phyloP scores from a whole-genome alignment of 2,888 invertebrate species.

The Agriotes lineatus region DNA sequence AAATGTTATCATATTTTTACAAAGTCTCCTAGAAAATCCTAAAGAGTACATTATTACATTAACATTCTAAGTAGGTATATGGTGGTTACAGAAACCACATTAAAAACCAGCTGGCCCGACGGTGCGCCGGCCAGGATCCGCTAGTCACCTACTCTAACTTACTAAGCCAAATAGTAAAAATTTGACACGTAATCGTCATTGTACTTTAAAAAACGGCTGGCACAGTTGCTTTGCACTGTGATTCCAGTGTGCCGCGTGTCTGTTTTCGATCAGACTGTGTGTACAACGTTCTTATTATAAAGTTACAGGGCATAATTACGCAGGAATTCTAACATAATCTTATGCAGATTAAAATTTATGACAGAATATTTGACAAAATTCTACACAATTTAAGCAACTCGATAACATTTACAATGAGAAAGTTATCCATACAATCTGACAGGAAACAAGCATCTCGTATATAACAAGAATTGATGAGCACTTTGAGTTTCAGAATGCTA shows the following conservation, averaged over 20 bases:
- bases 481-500: not conserved
- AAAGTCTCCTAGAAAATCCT: constrained; percentile 28
- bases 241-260: no score
- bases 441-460: no score
- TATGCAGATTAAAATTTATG: no score
- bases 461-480: constrained; percentile 22
- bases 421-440: no score
- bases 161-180: constrained; percentile 33
- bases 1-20: constrained; percentile 21
- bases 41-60: constrained; percentile 20
- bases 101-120: constrained; percentile 6
- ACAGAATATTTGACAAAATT: no score
- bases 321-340: no score
- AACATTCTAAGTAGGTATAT: constrained; percentile 17
- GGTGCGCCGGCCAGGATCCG: no score
- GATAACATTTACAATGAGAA: no score
- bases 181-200: constrained; percentile 31
- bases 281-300: no score
- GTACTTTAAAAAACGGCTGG: constrained; percentile 26
- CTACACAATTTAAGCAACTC: no score
- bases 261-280: no score
- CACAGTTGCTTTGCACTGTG: constrained; percentile 6
- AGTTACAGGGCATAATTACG: no score
- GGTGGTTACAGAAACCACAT: constrained; percentile 21
- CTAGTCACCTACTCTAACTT: constrained; percentile 13